Base-by-base conservation (phyloP, 2,888 invertebrate genomes). In the Gnatocerus cornutus region DNA sequence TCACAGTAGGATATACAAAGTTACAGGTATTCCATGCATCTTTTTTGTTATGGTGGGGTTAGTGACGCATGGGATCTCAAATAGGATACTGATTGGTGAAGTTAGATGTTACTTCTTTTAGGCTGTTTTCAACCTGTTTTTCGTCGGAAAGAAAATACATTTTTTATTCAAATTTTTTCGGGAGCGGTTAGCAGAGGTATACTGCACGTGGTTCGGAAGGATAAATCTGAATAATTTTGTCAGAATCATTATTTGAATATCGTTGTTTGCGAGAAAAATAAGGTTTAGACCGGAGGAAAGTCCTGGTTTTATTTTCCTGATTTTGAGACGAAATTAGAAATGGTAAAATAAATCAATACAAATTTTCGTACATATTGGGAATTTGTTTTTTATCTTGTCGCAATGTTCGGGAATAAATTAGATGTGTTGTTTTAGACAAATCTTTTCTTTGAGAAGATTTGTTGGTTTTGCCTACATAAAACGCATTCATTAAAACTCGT, bases 1-100 rank as follows among this genome's bases (percentile, higher is more conserved):
- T 63, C 66, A 72, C 43, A 45, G 48, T 63, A 59, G 72, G 62
- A 30, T 73, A 13, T 69, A 73, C 52, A 71, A 59, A 73, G 73
- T 73, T 53, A 71, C 73, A 73, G 73, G 73, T 73, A 72, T 59
- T 29, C 30, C 30, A 52, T 63, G 12, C 53, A 14, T 21, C 12
- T 12, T 14, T 62, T 37, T 53, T 55, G 12, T 59, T 59, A 59
- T 45, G 10, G 29, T 10, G 16, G 43, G 43, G 41, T 56, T 56
- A 27, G 41, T 41, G 55, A 41, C 6, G 55, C 10, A 50, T 46
- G 16, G 9, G 16, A 9, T 13, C 37, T 39, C 9, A 21, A 5
- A 37, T 3, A 55, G 14, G 37, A 55, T n/a, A n/a, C 21, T 21
- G 21, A 4, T 39, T 16, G 9, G 55, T 9, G 12, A 43, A 43